Evolutionary conservation across 2,888 invertebrate species (phyloP).

Genomic region (Thelaira solivaga): DNA sequence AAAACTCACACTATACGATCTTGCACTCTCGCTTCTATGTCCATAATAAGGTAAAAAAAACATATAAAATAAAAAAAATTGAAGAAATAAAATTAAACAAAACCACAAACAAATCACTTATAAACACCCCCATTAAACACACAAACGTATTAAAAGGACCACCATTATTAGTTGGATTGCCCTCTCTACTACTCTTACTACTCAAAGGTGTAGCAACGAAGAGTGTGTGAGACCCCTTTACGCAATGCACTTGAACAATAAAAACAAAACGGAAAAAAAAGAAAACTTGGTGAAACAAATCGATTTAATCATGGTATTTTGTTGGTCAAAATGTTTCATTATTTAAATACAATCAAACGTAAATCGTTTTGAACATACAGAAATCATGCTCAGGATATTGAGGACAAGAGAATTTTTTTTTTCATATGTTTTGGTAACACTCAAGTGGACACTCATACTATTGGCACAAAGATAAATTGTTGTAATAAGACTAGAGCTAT

Average conservation of each 20-base stretch:
- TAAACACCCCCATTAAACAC: conserved; percentile 47
- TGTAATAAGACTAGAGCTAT: background rate
- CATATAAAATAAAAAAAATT: conserved; percentile 36
- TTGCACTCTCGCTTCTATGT: too few relatives aligned
- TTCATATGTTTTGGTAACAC: conserved; percentile 13
- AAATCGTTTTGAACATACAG: conserved; percentile 4
- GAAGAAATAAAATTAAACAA: conserved; percentile 34
- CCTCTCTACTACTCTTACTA: conserved; percentile 2
- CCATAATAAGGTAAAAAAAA: conserved; percentile 43
- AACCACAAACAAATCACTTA: conserved; percentile 57
- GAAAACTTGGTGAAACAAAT: conserved; percentile 63
- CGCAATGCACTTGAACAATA: conserved; percentile 37
- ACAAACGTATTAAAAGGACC: conserved; percentile 55
- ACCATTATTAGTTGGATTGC: conserved; percentile 32
- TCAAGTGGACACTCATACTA: conserved; percentile 40
- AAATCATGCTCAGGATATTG: conserved; percentile 4
- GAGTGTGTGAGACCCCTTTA: conserved; percentile 8
- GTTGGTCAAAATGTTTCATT: conserved; percentile 67
- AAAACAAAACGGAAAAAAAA: background rate
- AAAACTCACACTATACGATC: conserved; percentile 46
- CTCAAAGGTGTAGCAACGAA: background rate
- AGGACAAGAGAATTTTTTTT: background rate
- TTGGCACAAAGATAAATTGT: conserved; percentile 17
- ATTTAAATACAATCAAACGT: conserved; percentile 51
- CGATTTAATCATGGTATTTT: conserved; percentile 71